Evolutionary conservation across 2,888 invertebrate genomes (phyloP), one percentile per base, ranked within the genome.

Genomic region (Chymomyza amoena): DNA sequence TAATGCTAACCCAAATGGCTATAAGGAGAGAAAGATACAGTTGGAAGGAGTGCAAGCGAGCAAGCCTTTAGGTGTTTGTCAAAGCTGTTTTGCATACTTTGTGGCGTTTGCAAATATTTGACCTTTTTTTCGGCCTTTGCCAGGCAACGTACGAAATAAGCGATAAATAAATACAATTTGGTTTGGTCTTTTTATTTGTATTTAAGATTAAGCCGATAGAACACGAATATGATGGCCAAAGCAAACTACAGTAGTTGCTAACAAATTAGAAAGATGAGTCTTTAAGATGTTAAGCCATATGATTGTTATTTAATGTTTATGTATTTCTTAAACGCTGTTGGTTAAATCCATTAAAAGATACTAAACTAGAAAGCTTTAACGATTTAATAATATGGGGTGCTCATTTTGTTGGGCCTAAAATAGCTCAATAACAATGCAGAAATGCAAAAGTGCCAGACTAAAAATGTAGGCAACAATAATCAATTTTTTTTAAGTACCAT

Each of bases 101-200:
- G 78, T 74, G 80, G 80, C 80, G 72, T 80, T 82, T 72, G 68
- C 84, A 87, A 84, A 87, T 83, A 84, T 87, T 85, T 87, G 84
- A 65, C 76, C 76, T 78, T 82, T 76, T 25, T 72, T 73, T 71
- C 57, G 67, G 51, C 54, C 10, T 76, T 72, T 66, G 69, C 60
- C 51, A 45, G 57, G 78, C 70, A 83, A 77, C 75, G 57, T 57
- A 25, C 56, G 66, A 87, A 82, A 84, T 87, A 87, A 87, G 83
- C 87, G 87, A 87, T 85, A 85, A 87, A 84, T 87, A 87, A 85
- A 84, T 87, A 84, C 79, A 84, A 87, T 87, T 85, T 84, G 75
- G 74, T 77, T 61, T 80, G 75, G 59, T 69, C 71, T 75, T 72
- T 81, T 78, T 84, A 87, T 83, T 84, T 83, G 77, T 76, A 85